These are phyloP conservation scores for Anisognathus igniventris DNA, from an alignment of 2,797 vertebrate genomes.

Conservation along the genomic window DNA sequence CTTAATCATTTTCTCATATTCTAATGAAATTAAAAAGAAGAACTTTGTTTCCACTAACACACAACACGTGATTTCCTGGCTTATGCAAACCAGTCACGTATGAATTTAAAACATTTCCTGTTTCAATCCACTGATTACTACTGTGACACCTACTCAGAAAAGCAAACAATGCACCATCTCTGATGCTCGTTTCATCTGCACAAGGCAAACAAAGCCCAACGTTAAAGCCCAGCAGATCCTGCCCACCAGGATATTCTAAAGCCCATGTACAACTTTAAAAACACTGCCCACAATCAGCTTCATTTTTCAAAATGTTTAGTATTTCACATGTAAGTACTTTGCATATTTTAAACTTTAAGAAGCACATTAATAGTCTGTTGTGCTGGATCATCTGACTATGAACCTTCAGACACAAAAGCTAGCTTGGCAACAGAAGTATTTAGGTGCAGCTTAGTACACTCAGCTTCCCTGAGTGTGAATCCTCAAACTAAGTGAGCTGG, in stretches of 20 bases:
- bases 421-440: neutral
- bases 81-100: neutral
- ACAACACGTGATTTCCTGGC: neutral
- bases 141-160: neutral
- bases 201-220: neutral
- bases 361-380: neutral
- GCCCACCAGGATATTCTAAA: neutral
- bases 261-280: neutral
- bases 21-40: neutral
- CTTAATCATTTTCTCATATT: neutral
- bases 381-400: neutral
- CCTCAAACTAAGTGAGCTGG: neutral
- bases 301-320: neutral
- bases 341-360: neutral
- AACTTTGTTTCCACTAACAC: neutral
- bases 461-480: neutral
- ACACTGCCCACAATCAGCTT: neutral
- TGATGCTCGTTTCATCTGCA: neutral
- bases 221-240: neutral
- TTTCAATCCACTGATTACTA: neutral
- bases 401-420: neutral
- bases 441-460: neutral
- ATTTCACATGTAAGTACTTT: neutral
- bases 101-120: neutral
- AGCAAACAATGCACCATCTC: neutral